Conservation (phyloP, 2,888 invertebrate species). For the Caenorhabditis angaria region DNA sequence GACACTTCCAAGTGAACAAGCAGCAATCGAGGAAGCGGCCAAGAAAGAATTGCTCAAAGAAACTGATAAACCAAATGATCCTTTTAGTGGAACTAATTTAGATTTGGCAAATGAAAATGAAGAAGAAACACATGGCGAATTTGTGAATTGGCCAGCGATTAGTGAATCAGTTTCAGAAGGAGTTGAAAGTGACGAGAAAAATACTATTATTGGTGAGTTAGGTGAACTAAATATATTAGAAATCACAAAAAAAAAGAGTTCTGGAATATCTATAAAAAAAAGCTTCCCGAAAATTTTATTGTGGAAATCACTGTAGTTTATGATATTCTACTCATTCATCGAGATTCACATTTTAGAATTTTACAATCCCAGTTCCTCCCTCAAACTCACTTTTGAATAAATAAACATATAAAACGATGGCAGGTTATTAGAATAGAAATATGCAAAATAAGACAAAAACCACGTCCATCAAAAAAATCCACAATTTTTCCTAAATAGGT, state of each 20-base stretch:
- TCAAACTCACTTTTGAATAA: conserved; percentile 10
- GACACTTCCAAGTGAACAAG: conserved; percentile 41
- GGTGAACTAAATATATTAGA: not conserved
- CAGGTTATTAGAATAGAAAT: not conserved
- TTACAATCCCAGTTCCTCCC: too few relatives aligned
- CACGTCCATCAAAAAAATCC: too few relatives aligned
- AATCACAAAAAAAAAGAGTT: too few relatives aligned
- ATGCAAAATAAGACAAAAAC: not conserved
- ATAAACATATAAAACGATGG: not conserved
- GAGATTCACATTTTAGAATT: too few relatives aligned
- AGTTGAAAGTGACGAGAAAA: conserved; percentile 18
- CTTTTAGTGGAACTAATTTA: conserved; percentile 33
- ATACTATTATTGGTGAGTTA: not conserved
- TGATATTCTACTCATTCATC: too few relatives aligned
- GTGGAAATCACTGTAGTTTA: too few relatives aligned
- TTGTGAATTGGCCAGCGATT: conserved; percentile 34
- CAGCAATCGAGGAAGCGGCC: conserved; percentile 22
- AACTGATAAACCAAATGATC: conserved; percentile 41
- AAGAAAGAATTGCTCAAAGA: conserved; percentile 29
- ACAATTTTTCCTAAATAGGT: too few relatives aligned
- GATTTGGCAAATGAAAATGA: conserved; percentile 11
- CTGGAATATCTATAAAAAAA: too few relatives aligned
- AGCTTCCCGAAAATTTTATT: too few relatives aligned
- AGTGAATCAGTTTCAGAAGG: conserved; percentile 19
- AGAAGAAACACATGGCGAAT: conserved; percentile 21